Evolutionary conservation across 1,140 invertebrate genomes (phyloP).

Genomic region (Kradibia gibbosae): DNA sequence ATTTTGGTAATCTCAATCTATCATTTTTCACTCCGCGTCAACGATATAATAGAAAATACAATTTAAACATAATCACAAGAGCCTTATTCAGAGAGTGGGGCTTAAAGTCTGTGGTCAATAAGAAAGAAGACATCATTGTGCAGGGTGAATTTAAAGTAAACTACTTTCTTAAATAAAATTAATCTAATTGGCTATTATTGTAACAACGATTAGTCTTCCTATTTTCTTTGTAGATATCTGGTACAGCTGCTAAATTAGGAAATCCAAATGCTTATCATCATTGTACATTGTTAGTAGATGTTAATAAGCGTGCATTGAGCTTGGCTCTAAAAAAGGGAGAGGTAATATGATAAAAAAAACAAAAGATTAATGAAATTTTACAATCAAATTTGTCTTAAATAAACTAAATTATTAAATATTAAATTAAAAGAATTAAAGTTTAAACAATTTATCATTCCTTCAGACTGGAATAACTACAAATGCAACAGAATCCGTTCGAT

Average conservation of each 20-base stretch:
- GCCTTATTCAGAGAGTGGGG: slow-evolving; percentile 86
- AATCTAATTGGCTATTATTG: neutral
- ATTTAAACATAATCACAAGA: slow-evolving; percentile 87
- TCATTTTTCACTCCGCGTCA: slow-evolving; percentile 89
- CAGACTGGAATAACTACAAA: slow-evolving; percentile 80
- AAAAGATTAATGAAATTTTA: too few relatives aligned
- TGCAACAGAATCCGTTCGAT: slow-evolving; percentile 86
- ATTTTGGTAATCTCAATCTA: slow-evolving; percentile 92
- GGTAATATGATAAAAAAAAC: slow-evolving; percentile 73
- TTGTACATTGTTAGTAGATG: slow-evolving; percentile 91
- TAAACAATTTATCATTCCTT: slow-evolving; percentile 54
- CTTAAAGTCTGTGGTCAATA: slow-evolving; percentile 81
- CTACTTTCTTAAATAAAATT: slow-evolving; percentile 38
- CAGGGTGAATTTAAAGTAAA: slow-evolving; percentile 86
- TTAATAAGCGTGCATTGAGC: slow-evolving; percentile 82
- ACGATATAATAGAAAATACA: slow-evolving; percentile 86
- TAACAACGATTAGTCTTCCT: neutral
- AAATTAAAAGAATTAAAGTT: too few relatives aligned
- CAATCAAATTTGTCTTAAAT: slow-evolving; percentile 1
- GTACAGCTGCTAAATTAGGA: slow-evolving; percentile 92
- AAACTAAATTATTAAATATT: too few relatives aligned
- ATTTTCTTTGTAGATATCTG: slow-evolving; percentile 80
- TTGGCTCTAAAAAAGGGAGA: slow-evolving; percentile 79
- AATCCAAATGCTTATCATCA: slow-evolving; percentile 92
- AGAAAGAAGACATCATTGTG: slow-evolving; percentile 88